Evolutionary conservation across 2,888 invertebrate genomes (phyloP).

Genomic region (Drosophila merina): DNA sequence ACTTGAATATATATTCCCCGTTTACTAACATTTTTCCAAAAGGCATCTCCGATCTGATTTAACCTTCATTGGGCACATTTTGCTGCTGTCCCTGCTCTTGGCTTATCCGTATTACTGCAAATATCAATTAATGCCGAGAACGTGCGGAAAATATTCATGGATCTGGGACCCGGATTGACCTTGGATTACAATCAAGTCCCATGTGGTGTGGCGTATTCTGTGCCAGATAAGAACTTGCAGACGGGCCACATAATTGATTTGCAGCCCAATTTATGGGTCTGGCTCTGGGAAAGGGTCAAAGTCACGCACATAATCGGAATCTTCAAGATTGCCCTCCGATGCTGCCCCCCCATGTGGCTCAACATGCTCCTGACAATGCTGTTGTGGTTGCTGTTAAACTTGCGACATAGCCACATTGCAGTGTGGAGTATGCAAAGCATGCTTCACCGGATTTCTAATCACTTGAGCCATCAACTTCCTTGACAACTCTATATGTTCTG

Average conservation of each 20-base stretch:
- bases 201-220: constrained; percentile 13
- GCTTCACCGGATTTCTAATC: constrained; percentile 63
- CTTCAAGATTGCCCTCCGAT: constrained; percentile 24
- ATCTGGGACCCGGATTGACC: constrained; percentile 52
- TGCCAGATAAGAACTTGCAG: constrained; percentile 57
- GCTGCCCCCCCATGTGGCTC: constrained; percentile 16
- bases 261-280: constrained; percentile 68
- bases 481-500: background rate
- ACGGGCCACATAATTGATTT: constrained; percentile 71
- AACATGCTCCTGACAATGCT: background rate
- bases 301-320: constrained; percentile 39
- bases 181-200: constrained; percentile 53
- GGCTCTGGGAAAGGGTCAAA: constrained; percentile 32
- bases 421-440: constrained; percentile 54
- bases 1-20: too few relatives aligned
- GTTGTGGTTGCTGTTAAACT: constrained; percentile 20
- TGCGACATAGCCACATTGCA: constrained; percentile 22
- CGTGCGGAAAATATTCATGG: constrained; percentile 74
- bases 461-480: constrained; percentile 64
- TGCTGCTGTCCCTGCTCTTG: constrained; percentile 54
- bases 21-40: constrained; percentile 13
- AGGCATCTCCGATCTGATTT: background rate
- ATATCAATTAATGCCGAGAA: constrained; percentile 79
- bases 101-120: constrained; percentile 79
- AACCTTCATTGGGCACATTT: constrained; percentile 33